Base-by-base conservation (phyloP, 1,140 invertebrate species). In the Drosophila prosaltans region DNA sequence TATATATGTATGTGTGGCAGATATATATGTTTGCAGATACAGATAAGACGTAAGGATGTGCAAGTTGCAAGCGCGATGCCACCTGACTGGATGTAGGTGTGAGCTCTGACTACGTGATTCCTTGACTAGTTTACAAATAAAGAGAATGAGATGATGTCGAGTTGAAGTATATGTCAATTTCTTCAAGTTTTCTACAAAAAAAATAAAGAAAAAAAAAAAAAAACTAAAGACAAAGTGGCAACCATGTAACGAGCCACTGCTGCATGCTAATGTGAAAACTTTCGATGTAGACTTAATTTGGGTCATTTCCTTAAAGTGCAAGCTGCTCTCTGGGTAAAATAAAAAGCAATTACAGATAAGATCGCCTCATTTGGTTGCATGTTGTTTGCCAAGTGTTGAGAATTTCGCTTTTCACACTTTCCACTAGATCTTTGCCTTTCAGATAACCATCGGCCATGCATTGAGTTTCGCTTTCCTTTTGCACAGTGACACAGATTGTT, bases 331-430 rank as follows among this genome's bases (percentile, higher is more conserved):
- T 72, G 63, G 16, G 16, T 16, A 16, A 65, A 69, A 70, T 61
- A 81, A 81, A 86, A 86, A 86, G 83, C 84, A 86, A 86, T 86
- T 86, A 86, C 83, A 88, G 83, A 86, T 86, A 86, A 89, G 84
- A 86, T 86, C 83, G 69, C 39, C 82, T 86, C 82, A 85, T 85
- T 80, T 85, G 65, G 58, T 26, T 51, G 40, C 59, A 24, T 41
- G 48, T 64, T 83, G 72, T 86, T 86, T 88, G 81, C 77, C 81
- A 77, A 83, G 72, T 80, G 81, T 72, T 76, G 61, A 62, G 76
- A 82, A 72, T 86, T 86, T 88, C 83, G 83, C 83, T 86, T 86
- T 86, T 86, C 83, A 86, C 83, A 86, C 83, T 81, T 75, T 48
- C 68, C 55, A 67, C 70, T 28, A 16, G 26, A 59, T 43, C 55